phyloP scores from a whole-genome alignment of 2,797 vertebrate species.

The Myotis findleyi region DNA sequence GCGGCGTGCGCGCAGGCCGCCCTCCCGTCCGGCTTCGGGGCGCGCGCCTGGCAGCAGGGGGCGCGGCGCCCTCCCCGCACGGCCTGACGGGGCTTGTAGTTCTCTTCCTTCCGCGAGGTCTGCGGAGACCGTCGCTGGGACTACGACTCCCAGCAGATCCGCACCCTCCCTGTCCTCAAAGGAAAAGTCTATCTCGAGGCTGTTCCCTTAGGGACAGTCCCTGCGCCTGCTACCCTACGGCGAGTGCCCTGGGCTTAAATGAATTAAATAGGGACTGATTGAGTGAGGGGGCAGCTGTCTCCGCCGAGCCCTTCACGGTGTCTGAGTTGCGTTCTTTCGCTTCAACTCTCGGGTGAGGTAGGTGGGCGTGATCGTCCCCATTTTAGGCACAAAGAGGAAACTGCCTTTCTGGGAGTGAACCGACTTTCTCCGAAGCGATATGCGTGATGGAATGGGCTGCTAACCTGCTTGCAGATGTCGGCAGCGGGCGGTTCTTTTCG shows the following conservation, averaged over 20 bases:
- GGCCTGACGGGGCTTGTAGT: conserved; percentile 81
- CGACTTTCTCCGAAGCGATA: not conserved
- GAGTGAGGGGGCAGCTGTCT: not conserved
- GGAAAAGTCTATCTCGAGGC: not conserved
- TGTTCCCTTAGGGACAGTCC: not conserved
- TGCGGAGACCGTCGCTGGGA: fast-evolving
- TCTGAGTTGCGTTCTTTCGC: not conserved
- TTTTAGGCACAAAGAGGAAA: conserved; percentile 50
- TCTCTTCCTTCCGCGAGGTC: fast-evolving
- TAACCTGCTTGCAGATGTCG: not conserved
- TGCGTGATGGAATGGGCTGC: not conserved
- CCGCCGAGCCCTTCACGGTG: not conserved
- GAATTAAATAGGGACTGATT: not conserved
- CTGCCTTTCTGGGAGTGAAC: not conserved
- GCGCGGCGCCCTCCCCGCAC: not conserved
- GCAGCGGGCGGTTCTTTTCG: conserved; percentile 30
- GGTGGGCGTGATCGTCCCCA: not conserved
- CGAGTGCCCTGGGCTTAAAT: not conserved
- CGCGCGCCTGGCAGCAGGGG: not conserved
- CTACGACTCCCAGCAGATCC: conserved; percentile 66
- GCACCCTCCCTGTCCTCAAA: fast-evolving
- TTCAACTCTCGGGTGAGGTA: not conserved
- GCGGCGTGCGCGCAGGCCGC: not conserved
- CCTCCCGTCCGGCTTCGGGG: not conserved
- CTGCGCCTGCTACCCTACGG: not conserved